These are phyloP conservation scores for Hirtodrosophila cameraria DNA, from an alignment of 2,888 invertebrate genomes.

Conservation along the genomic window DNA sequence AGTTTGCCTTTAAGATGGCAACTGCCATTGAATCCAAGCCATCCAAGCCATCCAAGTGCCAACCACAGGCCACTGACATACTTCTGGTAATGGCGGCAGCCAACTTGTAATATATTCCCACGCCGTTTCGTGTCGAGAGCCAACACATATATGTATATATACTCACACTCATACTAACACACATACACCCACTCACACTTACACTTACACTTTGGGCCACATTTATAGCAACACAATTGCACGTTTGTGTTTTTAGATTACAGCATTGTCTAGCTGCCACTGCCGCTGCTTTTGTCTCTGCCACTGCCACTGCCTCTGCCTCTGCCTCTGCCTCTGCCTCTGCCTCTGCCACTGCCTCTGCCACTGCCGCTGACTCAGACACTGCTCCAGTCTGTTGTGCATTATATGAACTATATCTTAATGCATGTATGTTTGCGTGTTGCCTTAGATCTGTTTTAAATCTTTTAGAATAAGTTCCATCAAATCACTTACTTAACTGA, in stretches of 20 bases:
- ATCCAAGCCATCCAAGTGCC: conserved; percentile 13
- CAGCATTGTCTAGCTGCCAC: conserved; percentile 64
- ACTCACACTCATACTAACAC: conserved; percentile 19
- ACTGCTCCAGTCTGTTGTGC: conserved; percentile 6
- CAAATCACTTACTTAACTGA: no score
- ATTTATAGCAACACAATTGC: conserved; percentile 65
- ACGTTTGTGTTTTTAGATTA: conserved; percentile 75
- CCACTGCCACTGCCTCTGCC: conserved; percentile 7
- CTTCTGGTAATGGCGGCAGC: conserved; percentile 68
- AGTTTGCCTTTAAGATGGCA: conserved; percentile 57
- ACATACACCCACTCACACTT: not conserved
- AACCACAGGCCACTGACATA: conserved; percentile 68
- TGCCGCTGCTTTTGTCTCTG: no score
- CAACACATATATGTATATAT: no score
- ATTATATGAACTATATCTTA: conserved; percentile 20
- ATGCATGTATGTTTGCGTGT: conserved; percentile 11
- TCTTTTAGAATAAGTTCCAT: no score
- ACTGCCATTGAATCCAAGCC: conserved; percentile 30
- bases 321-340: conserved; percentile 3
- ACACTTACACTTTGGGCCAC: no score
- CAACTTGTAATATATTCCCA: conserved; percentile 78
- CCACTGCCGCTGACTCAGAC: conserved; percentile 3
- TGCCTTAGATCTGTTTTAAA: no score
- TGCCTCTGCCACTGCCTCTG: conserved; percentile 5
- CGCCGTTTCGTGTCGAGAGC: conserved; percentile 55